Evolutionary conservation across 2,797 vertebrate species (phyloP).

Genomic region (Phoeniculus purpureus): DNA sequence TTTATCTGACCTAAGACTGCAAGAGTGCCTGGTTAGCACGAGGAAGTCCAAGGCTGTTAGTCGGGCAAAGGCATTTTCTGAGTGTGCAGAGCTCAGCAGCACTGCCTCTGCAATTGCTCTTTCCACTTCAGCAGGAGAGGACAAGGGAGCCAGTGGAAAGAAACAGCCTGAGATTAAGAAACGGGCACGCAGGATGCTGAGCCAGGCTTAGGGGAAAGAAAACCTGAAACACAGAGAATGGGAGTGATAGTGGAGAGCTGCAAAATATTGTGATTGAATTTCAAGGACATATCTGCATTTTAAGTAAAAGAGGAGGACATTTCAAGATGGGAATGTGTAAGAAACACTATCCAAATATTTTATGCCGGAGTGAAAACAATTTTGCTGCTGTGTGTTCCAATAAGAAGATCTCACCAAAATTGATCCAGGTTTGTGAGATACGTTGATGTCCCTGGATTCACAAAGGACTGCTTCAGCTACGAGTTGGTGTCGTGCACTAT

Average conservation of each 20-base stretch:
- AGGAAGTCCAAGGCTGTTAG: background rate
- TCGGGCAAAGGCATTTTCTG: background rate
- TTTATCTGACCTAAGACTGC: background rate
- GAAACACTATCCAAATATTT: background rate
- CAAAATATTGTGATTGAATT: background rate
- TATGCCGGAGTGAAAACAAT: background rate
- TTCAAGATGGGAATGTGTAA: background rate
- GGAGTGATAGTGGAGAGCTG: background rate
- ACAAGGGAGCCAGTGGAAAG: background rate
- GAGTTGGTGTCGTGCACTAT: background rate
- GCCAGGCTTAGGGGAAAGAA: background rate
- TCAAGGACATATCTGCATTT: background rate
- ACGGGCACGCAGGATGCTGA: background rate
- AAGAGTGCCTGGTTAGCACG: background rate
- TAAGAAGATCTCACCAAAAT: background rate
- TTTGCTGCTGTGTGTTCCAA: background rate
- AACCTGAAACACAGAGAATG: fast-evolving
- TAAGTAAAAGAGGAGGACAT: background rate
- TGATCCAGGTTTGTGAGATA: background rate
- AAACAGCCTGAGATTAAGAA: background rate
- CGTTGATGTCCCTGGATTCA: background rate
- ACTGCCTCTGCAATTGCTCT: background rate
- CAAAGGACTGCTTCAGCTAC: background rate
- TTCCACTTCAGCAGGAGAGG: background rate
- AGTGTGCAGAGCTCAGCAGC: background rate